phyloP scores from a whole-genome alignment of 1,140 invertebrate species.

The Drosophila teissieri region DNA sequence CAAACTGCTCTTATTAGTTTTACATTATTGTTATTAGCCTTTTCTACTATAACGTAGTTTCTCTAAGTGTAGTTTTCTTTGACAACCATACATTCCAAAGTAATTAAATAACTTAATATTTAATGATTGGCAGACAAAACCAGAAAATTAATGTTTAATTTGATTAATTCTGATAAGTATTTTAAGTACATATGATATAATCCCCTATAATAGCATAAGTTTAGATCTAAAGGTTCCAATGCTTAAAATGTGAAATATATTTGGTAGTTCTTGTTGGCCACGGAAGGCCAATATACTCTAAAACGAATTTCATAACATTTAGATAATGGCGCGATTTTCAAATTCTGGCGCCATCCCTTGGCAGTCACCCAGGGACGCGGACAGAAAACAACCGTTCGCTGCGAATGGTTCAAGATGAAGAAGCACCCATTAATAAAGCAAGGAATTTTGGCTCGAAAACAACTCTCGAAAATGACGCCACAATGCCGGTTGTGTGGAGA shows the following conservation, averaged over 20 bases:
- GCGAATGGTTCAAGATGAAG: background rate
- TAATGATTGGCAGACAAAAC: too few species aligned
- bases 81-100: too few species aligned
- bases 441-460: background rate
- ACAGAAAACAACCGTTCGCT: background rate
- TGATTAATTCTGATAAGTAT: too few species aligned
- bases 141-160: too few species aligned
- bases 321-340: background rate
- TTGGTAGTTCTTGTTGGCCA: too few species aligned
- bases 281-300: background rate
- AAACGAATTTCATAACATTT: background rate
- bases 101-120: too few species aligned
- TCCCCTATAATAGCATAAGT: too few species aligned
- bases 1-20: background rate
- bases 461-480: slow-evolving; percentile 17
- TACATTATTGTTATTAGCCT: background rate
- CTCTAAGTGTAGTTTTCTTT: too few species aligned
- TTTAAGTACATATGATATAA: too few species aligned
- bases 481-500: slow-evolving; percentile 40
- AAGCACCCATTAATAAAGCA: background rate
- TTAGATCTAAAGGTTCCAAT: too few species aligned
- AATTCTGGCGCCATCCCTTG: background rate
- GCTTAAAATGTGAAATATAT: too few species aligned
- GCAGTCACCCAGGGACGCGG: slow-evolving; percentile 3
- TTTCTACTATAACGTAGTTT: too few species aligned